Base-by-base conservation (phyloP, 2,113 vertebrate species). In the Leptobrachium ailaonicum region DNA sequence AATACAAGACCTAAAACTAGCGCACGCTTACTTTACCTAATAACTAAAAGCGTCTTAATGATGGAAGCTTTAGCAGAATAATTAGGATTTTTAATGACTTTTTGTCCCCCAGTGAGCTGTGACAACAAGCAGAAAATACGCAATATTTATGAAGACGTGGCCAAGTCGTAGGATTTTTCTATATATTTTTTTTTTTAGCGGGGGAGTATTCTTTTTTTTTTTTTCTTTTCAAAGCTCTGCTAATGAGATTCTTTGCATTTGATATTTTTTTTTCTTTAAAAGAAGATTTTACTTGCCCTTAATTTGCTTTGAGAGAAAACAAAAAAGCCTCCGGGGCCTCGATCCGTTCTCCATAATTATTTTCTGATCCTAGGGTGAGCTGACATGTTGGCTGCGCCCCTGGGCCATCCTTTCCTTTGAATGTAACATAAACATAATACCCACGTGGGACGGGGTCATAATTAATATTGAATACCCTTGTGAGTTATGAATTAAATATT, bases 361-460 rank as follows among this genome's bases (percentile, higher is more conserved):
- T 75, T 73, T 68, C 45, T 75, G 63, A 75, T 81, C 71, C 79
- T 81, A 50, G 40, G 42, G 72, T 50, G 79, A 81, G 64, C 50
- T 75, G 79, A 81, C 79, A 75, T 75, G 68, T 64, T 47, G 63
- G 53, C 41, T 80, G 50, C 41, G 47, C 63, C 78, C 79, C 53
- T 2, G 54, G 71, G 79, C 72, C 43, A 69, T 41, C 3, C 42
- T 79, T 79, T 75, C 12, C 79, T 81, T 81, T 80, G 71, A 69
- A 69, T 58, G 54, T 53, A 66, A 56, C 63, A 45, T 56, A 47
- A 50, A 47, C 71, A 67, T 74, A 43, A 69, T 9, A 41, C 14
- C 75, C 79, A 60, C 43, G 41, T 62, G 72, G 72, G 72, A 68
- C 66, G 3, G 73, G 56, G 10, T 58, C 72, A 68, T 75, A 75